Evolutionary conservation across 2,888 invertebrate species (phyloP).

Genomic region (Trachelus stipa): DNA sequence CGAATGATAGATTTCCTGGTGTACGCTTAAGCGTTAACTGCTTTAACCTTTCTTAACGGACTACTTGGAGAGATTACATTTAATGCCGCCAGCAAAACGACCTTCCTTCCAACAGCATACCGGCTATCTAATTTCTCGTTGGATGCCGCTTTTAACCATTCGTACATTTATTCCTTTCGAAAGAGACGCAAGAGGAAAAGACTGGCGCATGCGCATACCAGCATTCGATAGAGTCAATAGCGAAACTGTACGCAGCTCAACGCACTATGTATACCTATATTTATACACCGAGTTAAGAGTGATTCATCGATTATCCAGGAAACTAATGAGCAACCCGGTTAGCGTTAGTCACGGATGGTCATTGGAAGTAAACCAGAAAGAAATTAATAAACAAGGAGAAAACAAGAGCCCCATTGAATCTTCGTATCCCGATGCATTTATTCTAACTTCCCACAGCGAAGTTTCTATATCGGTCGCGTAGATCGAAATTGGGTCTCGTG

Average conservation of each 20-base stretch:
- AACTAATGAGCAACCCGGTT: conserved; percentile 33
- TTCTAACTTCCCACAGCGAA: background rate
- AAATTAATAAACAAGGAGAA: background rate
- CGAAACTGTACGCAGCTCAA: background rate
- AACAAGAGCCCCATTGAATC: background rate
- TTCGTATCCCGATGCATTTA: background rate
- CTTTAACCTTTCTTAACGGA: conserved; percentile 1
- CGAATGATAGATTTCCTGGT: conserved; percentile 12
- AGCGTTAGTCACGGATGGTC: conserved; percentile 27
- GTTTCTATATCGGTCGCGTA: background rate
- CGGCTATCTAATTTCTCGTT: background rate
- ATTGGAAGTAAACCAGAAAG: background rate
- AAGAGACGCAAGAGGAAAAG: background rate
- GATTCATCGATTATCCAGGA: conserved; percentile 36
- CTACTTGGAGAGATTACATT: background rate
- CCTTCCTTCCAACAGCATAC: background rate
- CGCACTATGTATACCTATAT: background rate
- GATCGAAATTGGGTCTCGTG: background rate
- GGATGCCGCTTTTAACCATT: background rate
- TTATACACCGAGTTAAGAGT: conserved; percentile 5
- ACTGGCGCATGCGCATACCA: background rate
- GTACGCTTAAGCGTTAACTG: conserved; percentile 3
- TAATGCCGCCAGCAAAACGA: background rate
- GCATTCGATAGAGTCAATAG: background rate
- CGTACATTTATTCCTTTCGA: background rate